Evolutionary conservation across 2,888 invertebrate genomes (phyloP), one percentile per base, ranked within the genome.

Genomic region (Oasisia sp.): DNA sequence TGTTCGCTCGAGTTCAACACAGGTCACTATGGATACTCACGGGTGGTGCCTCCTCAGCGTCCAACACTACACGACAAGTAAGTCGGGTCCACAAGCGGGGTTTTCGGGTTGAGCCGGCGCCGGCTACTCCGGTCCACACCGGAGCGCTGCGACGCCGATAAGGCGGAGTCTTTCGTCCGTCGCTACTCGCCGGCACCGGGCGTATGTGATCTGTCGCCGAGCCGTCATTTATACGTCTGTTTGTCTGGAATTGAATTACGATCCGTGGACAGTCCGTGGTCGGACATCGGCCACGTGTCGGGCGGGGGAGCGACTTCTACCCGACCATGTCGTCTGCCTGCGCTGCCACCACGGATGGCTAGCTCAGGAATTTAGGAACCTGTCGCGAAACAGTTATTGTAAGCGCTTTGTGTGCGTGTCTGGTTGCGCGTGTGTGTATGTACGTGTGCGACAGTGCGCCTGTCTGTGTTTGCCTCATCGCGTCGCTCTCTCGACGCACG

Each of bases 11-110:
- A 19, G 74, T 74, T n/a, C 74, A 74, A 19, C 27, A n/a, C 27
- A 14, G 74, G 27, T 27, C 74, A 74, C 74, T 19, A 74, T 74
- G 74, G 74, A 74, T 74, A 74, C 74, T 27, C 74, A n/a, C 19
- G 74, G 27, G 5, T n/a, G 74, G 74, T 74, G 74, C 74, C 27
- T 74, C 27, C 74, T 74, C 74, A 19, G 74, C 74, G 27, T 74
- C 74, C 74, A 74, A 74, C 74, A 74, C 74, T 74, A 74, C 74
- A 74, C n/a, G 74, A 74, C 74, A 74, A 74, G 74, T 74, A 74
- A 74, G 74, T 74, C 74, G 27, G 74, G 19, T 74, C 7, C 27
- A 74, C 74, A 74, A 27, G 74, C 19, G 74, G n/a, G 74, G 74
- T 74, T 74, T 74, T 74, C 74, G 74, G 27, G 74, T 19, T 7